Percentiles rank a stretch among this genome's conserved stretches.
Conservation (phyloP, 2,797 vertebrate species). For the Carcharodon carcharias region DNA sequence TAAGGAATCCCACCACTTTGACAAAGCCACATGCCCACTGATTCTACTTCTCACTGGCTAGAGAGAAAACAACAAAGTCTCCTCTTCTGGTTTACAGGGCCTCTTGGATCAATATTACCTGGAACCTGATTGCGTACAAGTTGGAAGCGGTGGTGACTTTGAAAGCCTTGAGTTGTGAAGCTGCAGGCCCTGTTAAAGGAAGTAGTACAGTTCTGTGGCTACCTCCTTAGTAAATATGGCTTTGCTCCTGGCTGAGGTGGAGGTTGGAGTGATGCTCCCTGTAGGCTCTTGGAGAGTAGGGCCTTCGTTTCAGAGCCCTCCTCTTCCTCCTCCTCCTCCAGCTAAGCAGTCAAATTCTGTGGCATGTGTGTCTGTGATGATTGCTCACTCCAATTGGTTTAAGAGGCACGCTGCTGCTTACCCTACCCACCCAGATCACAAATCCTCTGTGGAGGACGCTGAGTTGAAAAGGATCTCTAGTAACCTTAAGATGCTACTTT, state of each 20-base stretch:
- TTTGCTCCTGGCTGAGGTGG: neutral
- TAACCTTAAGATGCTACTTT: neutral
- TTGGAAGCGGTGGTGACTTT: neutral
- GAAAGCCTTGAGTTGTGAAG: neutral
- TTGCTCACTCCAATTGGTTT: neutral
- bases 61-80: neutral
- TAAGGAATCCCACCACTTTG: neutral
- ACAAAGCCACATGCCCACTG: neutral
- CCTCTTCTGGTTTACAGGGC: neutral
- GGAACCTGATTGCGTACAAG: neutral
- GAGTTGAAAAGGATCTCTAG: neutral
- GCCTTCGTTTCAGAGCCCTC: too few relatives aligned
- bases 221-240: too few relatives aligned
- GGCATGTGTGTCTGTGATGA: neutral
- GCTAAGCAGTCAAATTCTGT: too few relatives aligned
- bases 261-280: neutral
- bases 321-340: too few relatives aligned
- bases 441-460: neutral
- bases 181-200: neutral
- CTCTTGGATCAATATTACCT: neutral
- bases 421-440: neutral
- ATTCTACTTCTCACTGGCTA: neutral
- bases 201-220: neutral
- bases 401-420: neutral
- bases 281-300: neutral